Percentiles rank a stretch among this genome's conserved stretches.
These are phyloP conservation scores for Drosophila anomalata DNA, from an alignment of 2,888 invertebrate species.

Conservation along the genomic window DNA sequence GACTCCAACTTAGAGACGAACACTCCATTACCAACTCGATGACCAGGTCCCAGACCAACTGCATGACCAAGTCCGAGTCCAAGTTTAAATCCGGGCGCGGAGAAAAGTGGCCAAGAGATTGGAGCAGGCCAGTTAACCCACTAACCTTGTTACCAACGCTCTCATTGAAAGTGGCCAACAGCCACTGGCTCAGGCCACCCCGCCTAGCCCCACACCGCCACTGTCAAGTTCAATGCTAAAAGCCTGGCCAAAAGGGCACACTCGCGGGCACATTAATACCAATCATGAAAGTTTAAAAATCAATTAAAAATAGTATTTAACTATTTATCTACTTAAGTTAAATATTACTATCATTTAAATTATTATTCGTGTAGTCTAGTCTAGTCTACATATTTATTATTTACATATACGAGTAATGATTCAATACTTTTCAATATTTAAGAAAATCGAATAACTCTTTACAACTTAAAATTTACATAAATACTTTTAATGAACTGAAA, in stretches of 20 bases:
- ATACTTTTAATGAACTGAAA: too few relatives aligned
- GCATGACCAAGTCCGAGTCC: not conserved
- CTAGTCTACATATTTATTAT: too few relatives aligned
- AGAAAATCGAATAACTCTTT: too few relatives aligned
- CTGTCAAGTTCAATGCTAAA: constrained; percentile 70
- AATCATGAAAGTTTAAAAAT: too few relatives aligned
- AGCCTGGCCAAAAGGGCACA: constrained; percentile 16
- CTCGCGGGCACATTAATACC: not conserved
- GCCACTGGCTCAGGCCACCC: constrained; percentile 12
- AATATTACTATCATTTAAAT: too few relatives aligned
- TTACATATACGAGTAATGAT: too few relatives aligned
- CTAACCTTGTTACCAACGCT: constrained; percentile 70
- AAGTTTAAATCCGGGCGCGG: constrained; percentile 1
- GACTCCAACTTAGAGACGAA: constrained; percentile 23
- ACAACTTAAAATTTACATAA: too few relatives aligned
- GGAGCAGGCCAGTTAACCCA: constrained; percentile 66
- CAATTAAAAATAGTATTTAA: too few relatives aligned
- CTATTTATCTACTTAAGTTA: too few relatives aligned
- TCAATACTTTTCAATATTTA: too few relatives aligned
- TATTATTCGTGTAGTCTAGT: too few relatives aligned
- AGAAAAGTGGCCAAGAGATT: constrained; percentile 9
- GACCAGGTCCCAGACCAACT: not conserved
- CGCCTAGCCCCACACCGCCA: constrained; percentile 14
- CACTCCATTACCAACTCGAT: constrained; percentile 1
- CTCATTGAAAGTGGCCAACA: constrained; percentile 47